A percentile compares a stretch with the other conserved stretches of the same genome.
Conservation (phyloP, 1,140 invertebrate species). For the Drosophila arizonae region DNA sequence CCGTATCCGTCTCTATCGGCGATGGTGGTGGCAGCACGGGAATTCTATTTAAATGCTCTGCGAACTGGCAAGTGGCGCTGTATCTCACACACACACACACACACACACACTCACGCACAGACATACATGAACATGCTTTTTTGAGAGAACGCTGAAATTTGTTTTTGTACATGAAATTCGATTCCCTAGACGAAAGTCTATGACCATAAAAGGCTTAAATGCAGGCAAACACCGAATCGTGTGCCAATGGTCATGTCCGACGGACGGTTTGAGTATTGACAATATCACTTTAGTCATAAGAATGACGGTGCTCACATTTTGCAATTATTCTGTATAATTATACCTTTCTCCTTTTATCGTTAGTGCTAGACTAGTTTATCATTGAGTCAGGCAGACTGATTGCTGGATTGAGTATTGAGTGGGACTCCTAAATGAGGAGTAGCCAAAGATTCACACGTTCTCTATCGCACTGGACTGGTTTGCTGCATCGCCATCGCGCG, state of each 20-base stretch:
- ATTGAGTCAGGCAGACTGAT: constrained; percentile 1
- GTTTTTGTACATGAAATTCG: constrained; percentile 75
- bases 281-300: no score
- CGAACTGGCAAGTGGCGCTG: constrained; percentile 68
- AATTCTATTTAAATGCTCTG: constrained; percentile 73
- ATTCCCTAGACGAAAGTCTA: constrained; percentile 61
- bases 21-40: constrained; percentile 42
- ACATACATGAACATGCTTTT: constrained; percentile 40
- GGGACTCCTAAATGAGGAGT: no score
- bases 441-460: constrained; percentile 28
- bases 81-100: constrained; percentile 31
- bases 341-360: constrained; percentile 12
- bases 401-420: no score
- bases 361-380: no score
- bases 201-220: constrained; percentile 69
- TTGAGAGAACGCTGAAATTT: constrained; percentile 51
- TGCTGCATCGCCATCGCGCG: constrained; percentile 57
- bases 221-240: constrained; percentile 2
- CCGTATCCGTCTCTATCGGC: constrained; percentile 49
- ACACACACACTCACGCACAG: constrained; percentile 10
- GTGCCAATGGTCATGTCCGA: not conserved
- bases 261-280: not conserved
- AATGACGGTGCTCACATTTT: no score
- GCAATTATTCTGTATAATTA: not conserved
- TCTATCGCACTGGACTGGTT: constrained; percentile 36